Conservation (phyloP, 2,113 vertebrate genomes). For the Antigone vipio region DNA sequence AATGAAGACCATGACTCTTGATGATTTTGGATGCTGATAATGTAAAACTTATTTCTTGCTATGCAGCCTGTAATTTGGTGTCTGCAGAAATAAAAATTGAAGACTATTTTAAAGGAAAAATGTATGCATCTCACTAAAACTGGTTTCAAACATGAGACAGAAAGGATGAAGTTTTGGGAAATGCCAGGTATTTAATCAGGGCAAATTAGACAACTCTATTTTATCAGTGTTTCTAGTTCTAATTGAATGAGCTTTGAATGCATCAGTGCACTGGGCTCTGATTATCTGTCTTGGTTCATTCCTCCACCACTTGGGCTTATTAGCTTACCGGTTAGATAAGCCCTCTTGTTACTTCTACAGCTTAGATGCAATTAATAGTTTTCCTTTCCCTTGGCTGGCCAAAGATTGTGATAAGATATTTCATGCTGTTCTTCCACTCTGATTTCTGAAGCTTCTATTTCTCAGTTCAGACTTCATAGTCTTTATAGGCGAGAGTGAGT, state of each 20-base stretch:
- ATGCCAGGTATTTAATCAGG: neutral
- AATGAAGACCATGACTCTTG: neutral
- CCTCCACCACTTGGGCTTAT: neutral
- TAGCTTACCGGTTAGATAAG: neutral
- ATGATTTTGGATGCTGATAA: neutral
- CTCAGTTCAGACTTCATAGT: neutral
- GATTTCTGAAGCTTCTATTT: neutral
- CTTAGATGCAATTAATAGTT: neutral
- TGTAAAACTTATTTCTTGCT: neutral
- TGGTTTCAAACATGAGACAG: neutral
- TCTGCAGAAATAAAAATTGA: neutral
- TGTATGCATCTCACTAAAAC: neutral
- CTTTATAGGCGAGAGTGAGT: neutral
- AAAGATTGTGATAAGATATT: neutral
- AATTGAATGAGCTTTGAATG: conserved; percentile 9
- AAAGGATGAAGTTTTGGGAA: neutral
- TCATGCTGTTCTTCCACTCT: neutral
- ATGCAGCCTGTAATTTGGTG: neutral
- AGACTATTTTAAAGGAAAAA: neutral
- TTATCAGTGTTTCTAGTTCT: neutral
- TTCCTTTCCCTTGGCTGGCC: neutral
- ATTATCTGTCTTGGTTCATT: conserved; percentile 4
- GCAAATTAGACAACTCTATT: neutral
- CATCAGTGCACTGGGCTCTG: neutral
- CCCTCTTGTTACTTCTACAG: neutral